phyloP scores from a whole-genome alignment of 2,888 invertebrate species.

The Eristalis tenax region DNA sequence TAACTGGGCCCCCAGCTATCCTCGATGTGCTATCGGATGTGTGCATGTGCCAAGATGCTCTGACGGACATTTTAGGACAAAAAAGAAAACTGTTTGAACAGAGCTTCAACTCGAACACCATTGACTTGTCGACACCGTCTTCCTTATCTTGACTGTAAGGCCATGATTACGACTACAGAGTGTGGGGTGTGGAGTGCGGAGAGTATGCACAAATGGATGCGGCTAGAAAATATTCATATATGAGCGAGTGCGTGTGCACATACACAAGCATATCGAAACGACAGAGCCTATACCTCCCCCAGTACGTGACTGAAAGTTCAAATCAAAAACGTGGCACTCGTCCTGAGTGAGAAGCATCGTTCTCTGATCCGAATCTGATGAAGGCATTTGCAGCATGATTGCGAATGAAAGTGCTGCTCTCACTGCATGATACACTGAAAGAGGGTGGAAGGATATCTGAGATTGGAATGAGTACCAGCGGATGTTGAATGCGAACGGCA shows the following conservation, averaged over 20 bases:
- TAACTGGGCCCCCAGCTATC: conserved; percentile 31
- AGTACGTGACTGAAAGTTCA: conserved; percentile 67
- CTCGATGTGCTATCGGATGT: not conserved
- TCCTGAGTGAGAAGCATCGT: conserved; percentile 26
- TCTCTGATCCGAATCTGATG: conserved; percentile 69
- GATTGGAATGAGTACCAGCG: not conserved
- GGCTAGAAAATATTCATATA: not conserved
- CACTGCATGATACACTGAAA: conserved; percentile 39
- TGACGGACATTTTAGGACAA: conserved; percentile 34
- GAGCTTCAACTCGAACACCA: conserved; percentile 8
- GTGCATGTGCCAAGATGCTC: not conserved
- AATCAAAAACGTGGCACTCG: conserved; percentile 42
- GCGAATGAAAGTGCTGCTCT: conserved; percentile 50
- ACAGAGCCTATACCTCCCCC: conserved; percentile 19
- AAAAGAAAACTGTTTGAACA: not conserved
- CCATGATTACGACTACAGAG: conserved; percentile 40
- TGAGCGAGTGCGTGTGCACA: not conserved
- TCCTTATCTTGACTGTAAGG: conserved; percentile 56
- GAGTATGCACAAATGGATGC: conserved; percentile 10
- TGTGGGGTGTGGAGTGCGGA: not conserved
- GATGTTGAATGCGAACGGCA: not conserved
- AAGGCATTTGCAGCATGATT: conserved; percentile 70
- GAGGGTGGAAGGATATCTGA: not conserved
- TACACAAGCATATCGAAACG: conserved; percentile 34
- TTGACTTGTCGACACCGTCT: conserved; percentile 65